Evolutionary conservation across 2,113 vertebrate species (phyloP).

Genomic region (Charina bottae): DNA sequence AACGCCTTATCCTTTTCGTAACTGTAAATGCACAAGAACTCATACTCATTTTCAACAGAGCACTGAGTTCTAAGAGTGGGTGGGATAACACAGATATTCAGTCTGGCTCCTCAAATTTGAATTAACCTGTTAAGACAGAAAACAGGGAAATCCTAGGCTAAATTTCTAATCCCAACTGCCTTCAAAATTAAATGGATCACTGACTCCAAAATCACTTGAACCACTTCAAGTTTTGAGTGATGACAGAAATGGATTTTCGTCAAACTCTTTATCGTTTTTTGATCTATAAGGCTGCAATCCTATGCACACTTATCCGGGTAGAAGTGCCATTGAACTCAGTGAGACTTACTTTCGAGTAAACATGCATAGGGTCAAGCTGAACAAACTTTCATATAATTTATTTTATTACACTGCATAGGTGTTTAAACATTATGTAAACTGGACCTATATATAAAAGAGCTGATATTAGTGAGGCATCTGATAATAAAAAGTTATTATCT

Average conservation of each 20-base stretch:
- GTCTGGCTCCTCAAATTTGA: background rate
- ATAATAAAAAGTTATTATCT: slow-evolving; percentile 52
- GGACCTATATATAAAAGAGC: slow-evolving; percentile 52
- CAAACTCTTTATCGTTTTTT: slow-evolving; percentile 38
- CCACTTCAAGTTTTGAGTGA: slow-evolving; percentile 47
- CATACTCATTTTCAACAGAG: background rate
- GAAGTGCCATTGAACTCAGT: slow-evolving; percentile 7
- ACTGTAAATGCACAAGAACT: background rate
- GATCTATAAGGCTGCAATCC: slow-evolving; percentile 50
- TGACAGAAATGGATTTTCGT: slow-evolving; percentile 57
- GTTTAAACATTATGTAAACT: slow-evolving; percentile 54
- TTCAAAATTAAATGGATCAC: background rate
- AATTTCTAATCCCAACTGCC: background rate
- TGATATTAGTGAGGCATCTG: slow-evolving; percentile 53
- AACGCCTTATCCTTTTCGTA: background rate
- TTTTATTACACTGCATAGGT: slow-evolving; percentile 46
- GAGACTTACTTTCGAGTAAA: slow-evolving; percentile 17
- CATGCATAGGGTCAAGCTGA: slow-evolving; percentile 2
- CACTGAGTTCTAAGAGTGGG: background rate
- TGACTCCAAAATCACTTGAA: slow-evolving; percentile 6
- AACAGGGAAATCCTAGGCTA: rapidly evolving
- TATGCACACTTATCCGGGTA: background rate
- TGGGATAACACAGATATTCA: rapidly evolving
- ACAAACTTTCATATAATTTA: slow-evolving; percentile 43
- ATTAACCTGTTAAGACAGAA: background rate